Evolutionary conservation across 2,113 vertebrate species (phyloP).

Genomic region (Brachirus orientalis): DNA sequence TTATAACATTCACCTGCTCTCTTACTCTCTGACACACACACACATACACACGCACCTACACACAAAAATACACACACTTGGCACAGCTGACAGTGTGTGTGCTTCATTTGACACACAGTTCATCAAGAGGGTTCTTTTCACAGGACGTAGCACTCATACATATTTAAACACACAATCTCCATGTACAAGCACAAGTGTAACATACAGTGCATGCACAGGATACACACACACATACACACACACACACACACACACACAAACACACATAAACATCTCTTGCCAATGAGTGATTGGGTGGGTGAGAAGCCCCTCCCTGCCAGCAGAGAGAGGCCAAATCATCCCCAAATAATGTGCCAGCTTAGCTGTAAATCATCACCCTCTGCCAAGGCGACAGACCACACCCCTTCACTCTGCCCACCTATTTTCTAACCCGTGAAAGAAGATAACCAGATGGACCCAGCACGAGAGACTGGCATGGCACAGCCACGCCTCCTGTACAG

Average conservation of each 20-base stretch:
- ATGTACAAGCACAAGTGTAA: slow-evolving; percentile 35
- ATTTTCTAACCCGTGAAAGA: slow-evolving; percentile 56
- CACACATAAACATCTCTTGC: slow-evolving; percentile 58
- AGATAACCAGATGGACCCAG: slow-evolving; percentile 58
- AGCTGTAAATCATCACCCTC: slow-evolving; percentile 80
- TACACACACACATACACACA: slow-evolving; percentile 17
- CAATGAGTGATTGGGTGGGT: slow-evolving; percentile 75
- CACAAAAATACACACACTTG: slow-evolving; percentile 24
- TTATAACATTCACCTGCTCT: slow-evolving; percentile 61
- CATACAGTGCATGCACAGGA: slow-evolving; percentile 12
- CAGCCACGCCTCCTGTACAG: slow-evolving; percentile 48
- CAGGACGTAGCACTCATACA: slow-evolving; percentile 57
- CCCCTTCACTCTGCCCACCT: slow-evolving; percentile 39
- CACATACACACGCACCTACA: slow-evolving; percentile 25
- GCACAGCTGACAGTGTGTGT: slow-evolving; percentile 47
- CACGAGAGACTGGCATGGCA: slow-evolving; percentile 67
- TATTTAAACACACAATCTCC: slow-evolving; percentile 40
- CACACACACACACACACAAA: slow-evolving; percentile 31
- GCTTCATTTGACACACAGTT: slow-evolving; percentile 43
- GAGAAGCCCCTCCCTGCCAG: slow-evolving; percentile 88
- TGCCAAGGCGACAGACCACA: slow-evolving; percentile 67
- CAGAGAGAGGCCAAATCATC: slow-evolving; percentile 85
- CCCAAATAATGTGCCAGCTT: slow-evolving; percentile 79
- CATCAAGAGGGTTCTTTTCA: slow-evolving; percentile 58
- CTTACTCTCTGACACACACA: slow-evolving; percentile 45